Evolutionary conservation across 2,888 invertebrate species (phyloP).

Genomic region (Drosophila koepferae): DNA sequence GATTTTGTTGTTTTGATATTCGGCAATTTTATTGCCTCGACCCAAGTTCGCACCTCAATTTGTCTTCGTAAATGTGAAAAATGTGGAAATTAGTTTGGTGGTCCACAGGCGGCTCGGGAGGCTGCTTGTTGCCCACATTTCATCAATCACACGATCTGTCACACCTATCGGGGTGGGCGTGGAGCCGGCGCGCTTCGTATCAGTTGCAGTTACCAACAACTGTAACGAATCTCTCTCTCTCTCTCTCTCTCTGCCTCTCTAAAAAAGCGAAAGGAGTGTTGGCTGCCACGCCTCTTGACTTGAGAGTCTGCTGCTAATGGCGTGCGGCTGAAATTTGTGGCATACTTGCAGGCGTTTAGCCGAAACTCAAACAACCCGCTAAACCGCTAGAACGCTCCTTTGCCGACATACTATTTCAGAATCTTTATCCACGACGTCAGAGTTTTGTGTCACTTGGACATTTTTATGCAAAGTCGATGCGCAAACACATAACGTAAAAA

Average conservation of each 20-base stretch:
- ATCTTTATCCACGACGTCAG: slow-evolving; percentile 33
- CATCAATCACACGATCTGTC: slow-evolving; percentile 83
- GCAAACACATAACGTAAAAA: slow-evolving; percentile 70
- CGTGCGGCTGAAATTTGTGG: slow-evolving; percentile 42
- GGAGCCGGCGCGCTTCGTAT: slow-evolving; percentile 42
- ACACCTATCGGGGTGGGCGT: slow-evolving; percentile 79
- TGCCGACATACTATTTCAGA: neutral
- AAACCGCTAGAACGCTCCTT: neutral
- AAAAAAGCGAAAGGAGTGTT: slow-evolving; percentile 55
- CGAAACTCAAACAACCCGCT: slow-evolving; percentile 47
- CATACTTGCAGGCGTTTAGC: slow-evolving; percentile 62
- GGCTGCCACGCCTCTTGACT: slow-evolving; percentile 63
- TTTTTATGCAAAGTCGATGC: slow-evolving; percentile 75
- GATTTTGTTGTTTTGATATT: slow-evolving; percentile 82
- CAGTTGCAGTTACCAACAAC: slow-evolving; percentile 59
- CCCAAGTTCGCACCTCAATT: slow-evolving; percentile 85
- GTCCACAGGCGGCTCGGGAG: slow-evolving; percentile 34
- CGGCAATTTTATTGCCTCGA: slow-evolving; percentile 83
- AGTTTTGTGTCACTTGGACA: slow-evolving; percentile 48
- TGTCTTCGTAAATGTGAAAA: slow-evolving; percentile 85
- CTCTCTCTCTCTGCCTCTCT: neutral
- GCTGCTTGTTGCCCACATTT: slow-evolving; percentile 58
- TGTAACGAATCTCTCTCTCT: slow-evolving; percentile 55
- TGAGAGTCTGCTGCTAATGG: slow-evolving; percentile 64
- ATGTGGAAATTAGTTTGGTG: slow-evolving; percentile 84